Percentiles rank a stretch among this genome's conserved stretches.
Evolutionary conservation across 2,113 vertebrate species (phyloP).

Genomic region (Spizaetus ornatus): DNA sequence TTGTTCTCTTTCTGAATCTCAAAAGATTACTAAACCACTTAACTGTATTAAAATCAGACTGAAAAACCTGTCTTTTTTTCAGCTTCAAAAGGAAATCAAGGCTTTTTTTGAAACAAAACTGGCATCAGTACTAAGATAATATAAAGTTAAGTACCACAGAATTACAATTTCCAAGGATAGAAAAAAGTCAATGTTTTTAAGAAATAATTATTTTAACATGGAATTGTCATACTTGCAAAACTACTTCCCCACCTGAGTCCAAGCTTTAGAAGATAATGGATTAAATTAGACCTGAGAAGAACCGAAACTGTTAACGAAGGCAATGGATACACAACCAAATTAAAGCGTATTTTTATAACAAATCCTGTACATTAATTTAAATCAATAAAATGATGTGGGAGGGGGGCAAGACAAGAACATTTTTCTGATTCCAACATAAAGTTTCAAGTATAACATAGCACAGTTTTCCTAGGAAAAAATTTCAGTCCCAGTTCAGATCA

Average conservation of each 20-base stretch:
- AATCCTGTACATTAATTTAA: not conserved
- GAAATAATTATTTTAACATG: not conserved
- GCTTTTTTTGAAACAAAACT: not conserved
- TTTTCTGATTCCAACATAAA: not conserved
- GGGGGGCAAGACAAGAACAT: not conserved
- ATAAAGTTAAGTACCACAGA: not conserved
- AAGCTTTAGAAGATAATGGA: not conserved
- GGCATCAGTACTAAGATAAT: not conserved
- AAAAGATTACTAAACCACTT: not conserved
- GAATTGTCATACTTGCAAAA: not conserved
- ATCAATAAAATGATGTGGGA: not conserved
- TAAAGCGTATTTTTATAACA: not conserved
- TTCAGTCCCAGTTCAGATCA: not conserved
- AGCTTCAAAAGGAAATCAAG: conserved; percentile 7
- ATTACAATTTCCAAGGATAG: not conserved
- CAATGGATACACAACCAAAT: not conserved
- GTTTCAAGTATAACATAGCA: not conserved
- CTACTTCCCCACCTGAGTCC: not conserved
- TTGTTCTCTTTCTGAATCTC: conserved; percentile 23
- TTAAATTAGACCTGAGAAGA: not conserved
- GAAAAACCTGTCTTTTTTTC: not conserved
- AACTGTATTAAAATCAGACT: not conserved
- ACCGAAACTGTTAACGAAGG: not conserved
- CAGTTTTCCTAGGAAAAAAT: not conserved
- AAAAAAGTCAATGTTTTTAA: not conserved